Base-by-base conservation (phyloP, 1,140 invertebrate species). In the Drosophila orosa region DNA sequence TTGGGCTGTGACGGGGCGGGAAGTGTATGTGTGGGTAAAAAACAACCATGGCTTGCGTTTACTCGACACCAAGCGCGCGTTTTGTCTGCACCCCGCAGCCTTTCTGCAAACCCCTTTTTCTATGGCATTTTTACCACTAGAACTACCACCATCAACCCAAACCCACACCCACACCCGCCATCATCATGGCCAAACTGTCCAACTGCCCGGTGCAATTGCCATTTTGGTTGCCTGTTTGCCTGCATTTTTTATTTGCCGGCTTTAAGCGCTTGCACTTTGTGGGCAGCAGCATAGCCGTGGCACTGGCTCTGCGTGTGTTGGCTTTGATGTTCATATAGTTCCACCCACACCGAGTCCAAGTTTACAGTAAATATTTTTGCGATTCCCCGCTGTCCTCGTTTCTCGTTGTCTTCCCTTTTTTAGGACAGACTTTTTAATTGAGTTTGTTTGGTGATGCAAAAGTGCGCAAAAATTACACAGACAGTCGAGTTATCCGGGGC, bases 331-430 rank as follows among this genome's bases (percentile, higher is more conserved):
- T 86, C 78, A 86, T 86, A 82, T 81, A 86, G 65, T 87, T 56
- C 58, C 29, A 31, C 27, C 19, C 47, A 29, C 45, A 17, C 24
- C 27, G 56, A 59, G 52, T 40, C 76, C 79, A 60, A 87, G 84
- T 84, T 89, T 89, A 83, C 83, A 87, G 83, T 87, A 87, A 87
- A 87, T 87, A 87, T 87, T 87, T 87, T 87, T 87, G 80, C 83
- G 80, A 87, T 87, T 86, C 80, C 80, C 81, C 74, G 40, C 37
- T 40, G 48, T 50, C 42, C 40, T 35, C 44, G n/a, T n/a, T n/a
- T n/a, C n/a, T n/a, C n/a, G n/a, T 47, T 25, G 31, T 12, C 10
- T 29, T 29, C 15, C 17, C 47, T 56, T 50, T 40, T 57, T 52
- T 76, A 59, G 84, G 79, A 89, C 80, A 76, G 84, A 87, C 83